phyloP scores from a whole-genome alignment of 2,888 invertebrate genomes.

The Dryomyza anilis region DNA sequence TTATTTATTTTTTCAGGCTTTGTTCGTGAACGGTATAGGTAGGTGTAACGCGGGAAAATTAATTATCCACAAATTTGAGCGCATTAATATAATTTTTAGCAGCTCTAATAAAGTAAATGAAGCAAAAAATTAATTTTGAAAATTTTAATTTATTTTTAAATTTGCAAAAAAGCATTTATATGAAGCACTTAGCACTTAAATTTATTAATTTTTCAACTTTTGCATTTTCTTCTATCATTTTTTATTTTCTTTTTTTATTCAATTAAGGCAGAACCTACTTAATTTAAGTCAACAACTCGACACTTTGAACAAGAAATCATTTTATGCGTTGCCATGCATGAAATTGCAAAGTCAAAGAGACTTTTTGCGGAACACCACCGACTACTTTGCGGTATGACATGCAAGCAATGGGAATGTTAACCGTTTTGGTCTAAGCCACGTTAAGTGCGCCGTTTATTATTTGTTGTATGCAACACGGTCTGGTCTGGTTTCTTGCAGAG shows the following conservation, averaged over 20 bases:
- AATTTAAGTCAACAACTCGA: conserved; percentile 16
- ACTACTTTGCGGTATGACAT: not conserved
- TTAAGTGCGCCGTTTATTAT: conserved; percentile 4
- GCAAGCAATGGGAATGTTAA: not conserved
- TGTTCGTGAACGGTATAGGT: not conserved
- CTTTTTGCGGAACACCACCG: no score
- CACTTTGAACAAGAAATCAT: conserved; percentile 13
- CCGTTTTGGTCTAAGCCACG: conserved; percentile 1
- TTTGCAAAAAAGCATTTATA: no score
- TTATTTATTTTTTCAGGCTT: not conserved
- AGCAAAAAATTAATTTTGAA: not conserved
- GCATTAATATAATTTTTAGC: conserved; percentile 8
- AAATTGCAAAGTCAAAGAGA: conserved; percentile 14
- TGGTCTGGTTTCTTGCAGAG: no score
- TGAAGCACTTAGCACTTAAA: no score
- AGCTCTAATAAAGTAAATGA: no score
- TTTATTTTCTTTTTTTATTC: not conserved
- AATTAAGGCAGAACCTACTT: conserved; percentile 10
- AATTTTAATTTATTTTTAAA: not conserved
- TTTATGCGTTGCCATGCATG: conserved; percentile 24
- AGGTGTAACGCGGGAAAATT: not conserved
- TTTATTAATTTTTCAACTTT: not conserved
- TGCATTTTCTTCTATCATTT: not conserved
- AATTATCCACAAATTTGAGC: conserved; percentile 2
- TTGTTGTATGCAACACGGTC: no score